Base-by-base conservation (phyloP, 1,140 invertebrate species). In the Aphis gossypii region DNA sequence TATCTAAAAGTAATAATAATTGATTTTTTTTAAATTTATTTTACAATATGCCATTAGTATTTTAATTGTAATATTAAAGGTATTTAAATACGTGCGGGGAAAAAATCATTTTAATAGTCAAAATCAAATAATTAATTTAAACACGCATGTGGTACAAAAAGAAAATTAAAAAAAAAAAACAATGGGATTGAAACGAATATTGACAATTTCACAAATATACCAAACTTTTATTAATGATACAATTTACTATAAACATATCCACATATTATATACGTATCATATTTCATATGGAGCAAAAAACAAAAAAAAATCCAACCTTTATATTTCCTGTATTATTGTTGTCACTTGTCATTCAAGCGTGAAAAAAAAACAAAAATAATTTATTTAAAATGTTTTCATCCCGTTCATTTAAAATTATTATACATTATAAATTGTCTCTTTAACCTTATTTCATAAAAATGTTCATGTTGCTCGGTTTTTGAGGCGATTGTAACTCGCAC, bases 191-290 rank as follows among this genome's bases (percentile, higher is more conserved):
- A 76, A 76, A 76, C 60, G 23, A 76, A 76, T 76, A 76, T 76
- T 76, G 60, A 76, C 30, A 76, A 76, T 76, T 76, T 76, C 60
- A 76, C n/a, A 76, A 76, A 76, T 76, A 76, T n/a, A 76, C n/a
- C 60, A 5, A 76, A 76, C 60, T 76, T n/a, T 76, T 76, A 76
- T 76, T 76, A 76, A 76, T 76, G 60, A 76, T n/a, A 76, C 30
- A n/a, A n/a, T 76, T 76, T 76, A 76, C n/a, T n/a, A 35, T 76
- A 76, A 14, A 51, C 48, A 76, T n/a, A 51, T 2, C 48, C 18
- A 51, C 48, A 51, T 51, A 51, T 51, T 51, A 76, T n/a, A n/a
- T 35, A n/a, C 5, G 30, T n/a, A 76, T 76, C 60, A 20, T 76
- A n/a, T 76, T n/a, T 76, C 60, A n/a, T 76, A n/a, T 2, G n/a